Base-by-base conservation (phyloP, 2,113 vertebrate species). In the Myiagra hebetior region DNA sequence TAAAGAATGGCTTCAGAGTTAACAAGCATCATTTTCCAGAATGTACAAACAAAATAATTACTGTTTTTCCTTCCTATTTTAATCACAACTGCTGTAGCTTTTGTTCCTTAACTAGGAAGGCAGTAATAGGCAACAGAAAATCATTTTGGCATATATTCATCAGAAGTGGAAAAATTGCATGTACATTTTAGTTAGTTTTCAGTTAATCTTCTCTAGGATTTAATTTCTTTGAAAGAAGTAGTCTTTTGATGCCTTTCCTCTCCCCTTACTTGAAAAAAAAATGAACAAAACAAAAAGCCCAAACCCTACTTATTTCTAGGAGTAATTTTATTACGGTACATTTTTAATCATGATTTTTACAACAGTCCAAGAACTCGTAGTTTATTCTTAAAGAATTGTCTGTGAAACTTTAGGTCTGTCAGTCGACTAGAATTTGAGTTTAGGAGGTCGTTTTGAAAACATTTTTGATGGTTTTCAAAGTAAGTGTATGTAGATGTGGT, bases 71-170 rank as follows among this genome's bases (percentile, higher is more conserved):
- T 57, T 89, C 46, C 77, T 91, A 26, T 85, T 95, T 82, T 85
- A 82, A 82, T 89, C 46, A 47, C 4, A 11, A 95, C 78, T 77
- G 42, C 64, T 91, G 57, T 56, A 49, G 65, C 59, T 89, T 35
- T 87, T 85, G 81, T 82, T 73, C 10, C 41, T 67, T 64, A 47
- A 68, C 41, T 60, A 44, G 82, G 50, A 89, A 76, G 62, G 74
- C 81, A 87, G 89, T 89, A 93, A 82, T 93, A 91, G 93, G 93
- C 85, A 87, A 93, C 92, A 91, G 84, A 60, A 93, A 79, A 91
- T 79, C n/a, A 21, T 72, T 87, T 81, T 73, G 60, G 28, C 20
- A 12, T 91, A 6, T 82, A 31, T 64, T 87, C 37, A 76, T 78
- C 62, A 42, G 31, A 82, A 85, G 37, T 49, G 62, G 80, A 72